Evolutionary conservation across 1,140 invertebrate genomes (phyloP).

Genomic region (Drosophila aff.): DNA sequence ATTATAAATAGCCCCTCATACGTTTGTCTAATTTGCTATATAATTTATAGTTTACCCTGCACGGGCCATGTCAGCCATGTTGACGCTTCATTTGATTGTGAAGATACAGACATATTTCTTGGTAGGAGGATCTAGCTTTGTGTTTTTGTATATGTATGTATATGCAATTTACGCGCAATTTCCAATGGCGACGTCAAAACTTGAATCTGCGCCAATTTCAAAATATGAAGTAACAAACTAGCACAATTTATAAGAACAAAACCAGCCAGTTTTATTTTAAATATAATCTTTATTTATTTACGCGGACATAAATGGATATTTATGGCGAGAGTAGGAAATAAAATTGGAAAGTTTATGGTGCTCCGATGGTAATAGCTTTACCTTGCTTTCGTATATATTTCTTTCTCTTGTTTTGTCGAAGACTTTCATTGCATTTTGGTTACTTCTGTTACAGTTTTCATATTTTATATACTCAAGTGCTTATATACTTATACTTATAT

Average conservation of each 20-base stretch:
- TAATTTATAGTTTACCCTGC: slow-evolving; percentile 54
- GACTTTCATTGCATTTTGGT: neutral
- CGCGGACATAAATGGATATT: slow-evolving; percentile 6
- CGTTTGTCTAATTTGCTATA: slow-evolving; percentile 42
- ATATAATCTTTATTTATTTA: slow-evolving; percentile 12
- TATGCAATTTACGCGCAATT: slow-evolving; percentile 31
- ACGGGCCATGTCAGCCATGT: slow-evolving; percentile 27
- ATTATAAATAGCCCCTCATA: slow-evolving; percentile 56
- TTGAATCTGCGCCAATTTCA: slow-evolving; percentile 43
- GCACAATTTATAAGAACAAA: slow-evolving; percentile 34
- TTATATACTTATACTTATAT: too few species aligned
- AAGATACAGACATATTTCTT: neutral
- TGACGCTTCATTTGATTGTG: slow-evolving; percentile 34
- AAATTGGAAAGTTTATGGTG: slow-evolving; percentile 51
- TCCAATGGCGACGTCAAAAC: slow-evolving; percentile 10
- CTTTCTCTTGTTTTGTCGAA: slow-evolving; percentile 6
- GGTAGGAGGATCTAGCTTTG: slow-evolving; percentile 2
- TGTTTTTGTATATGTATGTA: neutral
- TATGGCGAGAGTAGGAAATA: slow-evolving; percentile 26
- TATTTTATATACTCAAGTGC: neutral
- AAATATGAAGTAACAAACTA: slow-evolving; percentile 42
- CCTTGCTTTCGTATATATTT: slow-evolving; percentile 1
- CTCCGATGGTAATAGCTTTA: slow-evolving; percentile 1
- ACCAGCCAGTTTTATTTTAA: slow-evolving; percentile 4
- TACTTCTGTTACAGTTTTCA: neutral